A percentile compares a stretch with the other conserved stretches of the same genome.
phyloP scores from a whole-genome alignment of 2,797 vertebrate species.

The Helostoma temminkii region DNA sequence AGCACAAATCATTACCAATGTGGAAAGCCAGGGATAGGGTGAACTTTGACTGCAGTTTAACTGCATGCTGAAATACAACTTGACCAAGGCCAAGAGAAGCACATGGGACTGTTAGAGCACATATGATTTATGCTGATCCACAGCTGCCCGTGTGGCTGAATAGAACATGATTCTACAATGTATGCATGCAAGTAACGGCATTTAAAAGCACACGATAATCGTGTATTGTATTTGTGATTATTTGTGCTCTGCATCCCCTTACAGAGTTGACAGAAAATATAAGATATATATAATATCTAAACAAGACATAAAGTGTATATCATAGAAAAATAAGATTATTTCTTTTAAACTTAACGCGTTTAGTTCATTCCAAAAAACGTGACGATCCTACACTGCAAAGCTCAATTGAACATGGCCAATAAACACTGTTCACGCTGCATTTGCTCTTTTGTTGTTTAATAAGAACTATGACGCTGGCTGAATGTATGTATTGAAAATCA shows the following conservation, averaged over 20 bases:
- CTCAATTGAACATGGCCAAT: not conserved
- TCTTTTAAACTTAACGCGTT: no score
- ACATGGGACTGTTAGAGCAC: conserved; percentile 25
- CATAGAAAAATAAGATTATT: no score
- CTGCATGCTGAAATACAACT: conserved; percentile 39
- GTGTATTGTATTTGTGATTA: not conserved
- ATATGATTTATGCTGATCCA: conserved; percentile 22
- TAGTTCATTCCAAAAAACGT: not conserved
- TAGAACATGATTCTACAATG: not conserved
- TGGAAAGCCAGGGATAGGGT: conserved; percentile 38
- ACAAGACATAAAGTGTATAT: no score
- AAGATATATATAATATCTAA: no score
- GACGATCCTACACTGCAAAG: not conserved
- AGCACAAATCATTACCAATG: conserved; percentile 40
- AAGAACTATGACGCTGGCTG: not conserved
- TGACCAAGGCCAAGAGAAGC: conserved; percentile 57
- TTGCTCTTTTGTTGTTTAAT: conserved; percentile 22
- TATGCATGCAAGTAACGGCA: not conserved
- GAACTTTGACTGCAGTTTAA: conserved; percentile 60
- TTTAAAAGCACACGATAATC: not conserved
- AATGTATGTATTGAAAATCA: not conserved
- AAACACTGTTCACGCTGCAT: not conserved
- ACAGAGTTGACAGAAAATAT: not conserved
- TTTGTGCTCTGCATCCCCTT: not conserved
- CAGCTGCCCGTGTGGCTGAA: conserved; percentile 3